phyloP scores from a whole-genome alignment of 2,113 vertebrate genomes.

The Dasyurus viverrinus region DNA sequence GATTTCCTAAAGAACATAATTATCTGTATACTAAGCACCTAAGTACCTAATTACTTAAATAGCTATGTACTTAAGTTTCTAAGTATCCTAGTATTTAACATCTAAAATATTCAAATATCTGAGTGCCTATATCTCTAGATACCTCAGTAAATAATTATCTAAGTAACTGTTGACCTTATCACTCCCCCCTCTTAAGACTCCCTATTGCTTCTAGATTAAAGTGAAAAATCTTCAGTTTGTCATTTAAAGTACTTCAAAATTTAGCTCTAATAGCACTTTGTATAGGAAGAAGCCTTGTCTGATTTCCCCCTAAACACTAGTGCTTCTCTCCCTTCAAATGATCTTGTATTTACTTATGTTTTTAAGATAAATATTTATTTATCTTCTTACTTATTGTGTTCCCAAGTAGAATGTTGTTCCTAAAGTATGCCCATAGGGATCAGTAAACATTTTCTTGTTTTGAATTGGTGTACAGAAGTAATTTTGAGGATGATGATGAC shows the following conservation, averaged over 20 bases:
- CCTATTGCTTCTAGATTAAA: not conserved
- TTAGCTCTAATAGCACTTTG: not conserved
- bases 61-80: not conserved
- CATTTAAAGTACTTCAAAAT: not conserved
- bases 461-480: not conserved
- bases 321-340: not conserved
- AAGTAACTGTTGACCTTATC: not conserved
- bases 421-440: not conserved
- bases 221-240: not conserved
- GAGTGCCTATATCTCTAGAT: not conserved
- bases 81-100: no score
- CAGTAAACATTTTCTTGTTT: not conserved
- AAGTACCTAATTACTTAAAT: not conserved
- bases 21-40: no score
- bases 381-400: constrained; percentile 2
- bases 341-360: not conserved
- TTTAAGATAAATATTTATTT: constrained; percentile 49
- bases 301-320: not conserved
- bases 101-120: not conserved
- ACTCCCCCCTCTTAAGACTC: not conserved
- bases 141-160: not conserved
- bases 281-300: not conserved
- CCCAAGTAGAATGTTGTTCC: not conserved
- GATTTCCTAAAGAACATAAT: no score
- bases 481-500: not conserved